Conservation (phyloP, 2,888 invertebrate genomes). For the Orchesellides sinensis region DNA sequence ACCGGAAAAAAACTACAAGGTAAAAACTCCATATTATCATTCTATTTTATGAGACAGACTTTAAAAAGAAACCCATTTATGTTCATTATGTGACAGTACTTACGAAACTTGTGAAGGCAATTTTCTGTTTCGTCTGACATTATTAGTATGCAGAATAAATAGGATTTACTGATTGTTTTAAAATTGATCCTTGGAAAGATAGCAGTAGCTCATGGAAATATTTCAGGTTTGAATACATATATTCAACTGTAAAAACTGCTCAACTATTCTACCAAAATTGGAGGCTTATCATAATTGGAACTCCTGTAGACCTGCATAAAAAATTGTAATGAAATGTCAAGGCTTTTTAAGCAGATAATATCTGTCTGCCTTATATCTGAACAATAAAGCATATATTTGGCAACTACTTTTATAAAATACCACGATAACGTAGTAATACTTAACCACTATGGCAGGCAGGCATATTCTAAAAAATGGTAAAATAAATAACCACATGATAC, state of each 20-base stretch:
- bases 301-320: not conserved
- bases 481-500: slow-evolving; percentile 20
- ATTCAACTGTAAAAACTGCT: too few species aligned
- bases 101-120: too few species aligned
- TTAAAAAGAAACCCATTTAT: too few species aligned
- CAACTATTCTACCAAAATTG: too few species aligned
- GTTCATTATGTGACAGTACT: too few species aligned
- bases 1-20: not conserved
- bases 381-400: too few species aligned
- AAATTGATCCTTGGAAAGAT: slow-evolving; percentile 24
- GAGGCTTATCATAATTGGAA: not conserved
- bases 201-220: not conserved
- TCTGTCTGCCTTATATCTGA: too few species aligned
- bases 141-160: slow-evolving; percentile 29
- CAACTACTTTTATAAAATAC: not conserved
- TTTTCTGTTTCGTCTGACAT: too few species aligned
- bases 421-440: not conserved
- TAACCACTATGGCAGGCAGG: not conserved
- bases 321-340: not conserved
- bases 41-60: too few species aligned
- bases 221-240: too few species aligned
- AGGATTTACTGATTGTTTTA: slow-evolving; percentile 8
- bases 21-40: too few species aligned
- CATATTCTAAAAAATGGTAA: not conserved
- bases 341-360: too few species aligned